Evolutionary conservation across 1,140 invertebrate genomes (phyloP).

Genomic region (Caenorhabditis inopinata): DNA sequence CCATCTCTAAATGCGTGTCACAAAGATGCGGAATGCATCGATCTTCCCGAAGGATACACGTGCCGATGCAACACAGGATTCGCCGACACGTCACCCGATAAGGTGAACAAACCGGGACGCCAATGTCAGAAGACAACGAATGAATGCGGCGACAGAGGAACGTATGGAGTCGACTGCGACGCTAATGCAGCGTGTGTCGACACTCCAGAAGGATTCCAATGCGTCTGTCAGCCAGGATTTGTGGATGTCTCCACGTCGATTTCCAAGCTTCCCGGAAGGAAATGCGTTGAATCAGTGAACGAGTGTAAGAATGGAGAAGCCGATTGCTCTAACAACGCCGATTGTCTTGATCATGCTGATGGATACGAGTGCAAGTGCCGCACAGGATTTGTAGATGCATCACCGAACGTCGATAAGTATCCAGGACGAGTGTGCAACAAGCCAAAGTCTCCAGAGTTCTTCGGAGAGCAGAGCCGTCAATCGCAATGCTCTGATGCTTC

Average conservation of each 20-base stretch:
- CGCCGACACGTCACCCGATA: conserved; percentile 48
- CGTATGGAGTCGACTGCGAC: conserved; percentile 50
- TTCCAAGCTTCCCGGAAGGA: conserved; percentile 47
- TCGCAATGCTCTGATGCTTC: conserved; percentile 44
- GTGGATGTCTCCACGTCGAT: conserved; percentile 46
- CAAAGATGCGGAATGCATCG: conserved; percentile 49
- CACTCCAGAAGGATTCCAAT: conserved; percentile 52
- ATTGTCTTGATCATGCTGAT: conserved; percentile 47
- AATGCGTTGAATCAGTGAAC: conserved; percentile 46
- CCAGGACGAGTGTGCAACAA: conserved; percentile 63
- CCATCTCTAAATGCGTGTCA: conserved; percentile 49
- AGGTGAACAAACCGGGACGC: conserved; percentile 46
- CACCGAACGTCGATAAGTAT: conserved; percentile 59
- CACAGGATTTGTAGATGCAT: conserved; percentile 63
- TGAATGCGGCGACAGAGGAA: conserved; percentile 45
- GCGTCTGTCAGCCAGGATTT: conserved; percentile 50
- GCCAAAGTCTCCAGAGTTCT: conserved; percentile 50
- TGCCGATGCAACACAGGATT: conserved; percentile 49
- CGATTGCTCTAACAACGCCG: conserved; percentile 49
- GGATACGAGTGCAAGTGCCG: conserved; percentile 56
- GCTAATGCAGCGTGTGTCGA: conserved; percentile 51
- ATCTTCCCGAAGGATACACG: conserved; percentile 47
- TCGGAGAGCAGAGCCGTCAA: conserved; percentile 20
- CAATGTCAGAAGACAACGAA: conserved; percentile 48
- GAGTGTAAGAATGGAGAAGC: conserved; percentile 40